phyloP scores from a whole-genome alignment of 1,140 invertebrate species.

The Brachionus angularis region DNA sequence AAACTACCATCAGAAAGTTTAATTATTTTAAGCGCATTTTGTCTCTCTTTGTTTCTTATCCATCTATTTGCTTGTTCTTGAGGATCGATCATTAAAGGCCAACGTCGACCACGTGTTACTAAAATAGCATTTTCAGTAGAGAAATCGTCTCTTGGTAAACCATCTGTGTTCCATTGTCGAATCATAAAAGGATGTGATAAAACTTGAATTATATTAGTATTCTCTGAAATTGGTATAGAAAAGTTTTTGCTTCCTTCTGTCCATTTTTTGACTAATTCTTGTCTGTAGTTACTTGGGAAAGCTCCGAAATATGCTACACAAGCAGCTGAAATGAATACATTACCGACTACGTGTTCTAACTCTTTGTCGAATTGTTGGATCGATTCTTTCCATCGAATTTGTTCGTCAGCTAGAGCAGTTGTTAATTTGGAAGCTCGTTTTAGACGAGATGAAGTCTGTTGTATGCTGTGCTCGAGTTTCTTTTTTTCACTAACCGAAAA shows the following conservation, averaged over 20 bases:
- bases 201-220: constrained; percentile 52
- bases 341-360: constrained; percentile 57
- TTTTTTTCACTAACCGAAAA: constrained; percentile 62
- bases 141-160: constrained; percentile 73
- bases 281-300: constrained; percentile 55
- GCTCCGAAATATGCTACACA: constrained; percentile 59
- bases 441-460: constrained; percentile 70
- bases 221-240: constrained; percentile 55
- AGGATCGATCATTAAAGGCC: constrained; percentile 83
- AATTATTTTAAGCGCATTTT: constrained; percentile 56
- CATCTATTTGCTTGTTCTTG: constrained; percentile 70
- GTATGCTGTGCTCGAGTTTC: constrained; percentile 65
- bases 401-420: constrained; percentile 75
- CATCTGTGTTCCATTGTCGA: constrained; percentile 75
- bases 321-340: constrained; percentile 58
- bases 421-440: constrained; percentile 75
- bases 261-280: constrained; percentile 48
- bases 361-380: constrained; percentile 61
- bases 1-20: constrained; percentile 56
- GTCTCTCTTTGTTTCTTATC: constrained; percentile 55
- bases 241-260: constrained; percentile 50
- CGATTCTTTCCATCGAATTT: constrained; percentile 72
- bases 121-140: constrained; percentile 82
- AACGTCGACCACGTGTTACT: constrained; percentile 71
- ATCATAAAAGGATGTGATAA: constrained; percentile 78